Base-by-base conservation (phyloP, 2,888 invertebrate species). In the Amphipyra tragopoginis region DNA sequence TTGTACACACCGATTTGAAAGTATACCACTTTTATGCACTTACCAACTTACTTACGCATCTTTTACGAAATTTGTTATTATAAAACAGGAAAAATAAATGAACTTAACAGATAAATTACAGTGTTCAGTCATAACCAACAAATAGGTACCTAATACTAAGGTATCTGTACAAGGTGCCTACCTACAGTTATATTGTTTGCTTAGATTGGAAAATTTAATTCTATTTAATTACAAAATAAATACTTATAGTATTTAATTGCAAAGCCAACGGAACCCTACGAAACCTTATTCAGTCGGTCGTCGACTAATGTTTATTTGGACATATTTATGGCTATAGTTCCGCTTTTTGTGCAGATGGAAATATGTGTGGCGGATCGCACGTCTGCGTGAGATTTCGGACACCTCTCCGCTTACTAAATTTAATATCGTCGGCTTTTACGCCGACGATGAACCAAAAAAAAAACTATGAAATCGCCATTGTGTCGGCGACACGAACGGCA, bases 321-420 rank as follows among this genome's bases (percentile, higher is more conserved):
- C 93, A 95, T 95, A 95, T 95, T 95, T 95, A 95, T 95, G 94
- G 95, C 93, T 93, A 94, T 94, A 94, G 94, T 93, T 94, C 93
- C 90, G 93, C 93, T 94, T 95, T 95, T 95, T 95, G 94, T 94
- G 89, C 84, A 80, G 91, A 92, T 91, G 94, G 92, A 95, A 95
- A 95, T 95, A 95, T 95, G 95, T 95, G 95, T 95, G 94, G 95
- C 95, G 95, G 94, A 91, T 95, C 93, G 94, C 95, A 94, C 95
- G 94, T 94, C 93, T 90, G 90, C 93, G 94, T 91, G 95, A 94
- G 95, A 95, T 93, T 94, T 94, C 90, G 91, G 94, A 95, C 95
- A 95, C 95, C 95, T 95, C 93, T 90, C 90, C 91, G 92, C 91
- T 94, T 94, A 94, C 94, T 94, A 94, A 94, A 94, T 94, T 94